Base-by-base conservation (phyloP, 1,140 invertebrate species). In the Heliconius nattereri region DNA sequence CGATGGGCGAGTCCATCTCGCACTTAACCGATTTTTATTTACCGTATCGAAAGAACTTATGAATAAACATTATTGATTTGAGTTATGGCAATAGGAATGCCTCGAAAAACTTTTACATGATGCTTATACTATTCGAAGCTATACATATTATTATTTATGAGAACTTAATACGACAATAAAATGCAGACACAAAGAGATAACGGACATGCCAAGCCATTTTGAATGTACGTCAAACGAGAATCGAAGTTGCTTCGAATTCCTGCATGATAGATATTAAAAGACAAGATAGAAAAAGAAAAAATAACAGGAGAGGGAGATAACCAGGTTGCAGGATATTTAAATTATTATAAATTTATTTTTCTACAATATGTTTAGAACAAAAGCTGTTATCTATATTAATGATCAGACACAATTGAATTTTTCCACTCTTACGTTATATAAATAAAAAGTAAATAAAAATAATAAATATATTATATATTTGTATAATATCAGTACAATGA, bases 301-400 rank as follows among this genome's bases (percentile, higher is more conserved):
- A 75, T 79, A 78, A 82, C 80, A 83, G 80, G 75, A 81, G 78
- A 80, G 77, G 54, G 54, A 75, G 19, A 52, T 16, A 52, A 19
- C 49, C 19, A 52, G 45, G 57, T 83, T 57, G 78, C 76, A 81
- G 73, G 57, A 80, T 76, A 81, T 32, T 32, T 32, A 32, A 32
- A 32, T 32, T 32, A 32, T 32, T 32, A 32, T 32, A 32, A 32
- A 32, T 32, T 32, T 35, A 35, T 35, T 35, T 7, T 35, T 35
- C 7, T 35, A 7, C 32, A 35, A 35, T 35, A 35, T 35, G 6
- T 35, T 0, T 35, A 35, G 32, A 35, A 35, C 32, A 35, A 35
- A 35, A 35, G 32, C 32, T 1, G 32, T 35, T 7, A 35, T 52
- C 19, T 52, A 52, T 7, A 52, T 52, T 52, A 20, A 52, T 5